Evolutionary conservation across 2,113 vertebrate genomes (phyloP).

Genomic region (Sisor rabdophorus): DNA sequence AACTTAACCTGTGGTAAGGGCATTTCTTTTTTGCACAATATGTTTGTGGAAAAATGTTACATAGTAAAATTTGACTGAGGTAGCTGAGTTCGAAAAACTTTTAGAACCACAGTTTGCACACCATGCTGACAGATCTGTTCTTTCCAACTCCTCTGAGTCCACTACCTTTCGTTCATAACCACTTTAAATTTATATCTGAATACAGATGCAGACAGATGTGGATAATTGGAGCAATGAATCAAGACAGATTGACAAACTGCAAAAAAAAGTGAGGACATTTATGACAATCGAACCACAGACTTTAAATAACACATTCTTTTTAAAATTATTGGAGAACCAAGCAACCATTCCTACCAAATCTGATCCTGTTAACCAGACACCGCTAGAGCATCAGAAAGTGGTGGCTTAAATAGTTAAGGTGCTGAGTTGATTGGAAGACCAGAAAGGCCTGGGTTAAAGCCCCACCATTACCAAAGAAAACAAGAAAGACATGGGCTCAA

Average conservation of each 20-base stretch:
- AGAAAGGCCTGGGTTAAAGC: too few relatives aligned
- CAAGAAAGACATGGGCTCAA: too few relatives aligned
- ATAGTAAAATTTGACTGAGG: too few relatives aligned
- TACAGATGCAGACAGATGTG: not conserved
- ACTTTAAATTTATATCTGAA: not conserved
- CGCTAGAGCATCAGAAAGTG: too few relatives aligned
- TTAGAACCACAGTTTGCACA: not conserved
- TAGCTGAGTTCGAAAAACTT: not conserved
- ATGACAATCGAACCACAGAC: conserved; percentile 1
- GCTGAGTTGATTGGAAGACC: too few relatives aligned
- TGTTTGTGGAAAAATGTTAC: too few relatives aligned
- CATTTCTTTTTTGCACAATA: too few relatives aligned
- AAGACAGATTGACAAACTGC: not conserved
- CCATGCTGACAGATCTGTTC: not conserved
- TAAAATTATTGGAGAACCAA: not conserved
- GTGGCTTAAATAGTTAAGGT: too few relatives aligned
- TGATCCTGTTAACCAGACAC: not conserved
- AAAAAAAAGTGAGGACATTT: not conserved
- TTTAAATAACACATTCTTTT: not conserved
- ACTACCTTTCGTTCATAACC: not conserved
- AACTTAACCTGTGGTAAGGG: too few relatives aligned
- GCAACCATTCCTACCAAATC: not conserved
- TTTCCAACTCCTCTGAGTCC: not conserved
- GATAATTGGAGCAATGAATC: not conserved
- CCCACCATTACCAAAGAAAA: too few relatives aligned